Percentiles rank a stretch among this genome's conserved stretches.
These are phyloP conservation scores for Phenganax marumi DNA, from an alignment of 92 coral and sea anemone species.

Conservation along the genomic window DNA sequence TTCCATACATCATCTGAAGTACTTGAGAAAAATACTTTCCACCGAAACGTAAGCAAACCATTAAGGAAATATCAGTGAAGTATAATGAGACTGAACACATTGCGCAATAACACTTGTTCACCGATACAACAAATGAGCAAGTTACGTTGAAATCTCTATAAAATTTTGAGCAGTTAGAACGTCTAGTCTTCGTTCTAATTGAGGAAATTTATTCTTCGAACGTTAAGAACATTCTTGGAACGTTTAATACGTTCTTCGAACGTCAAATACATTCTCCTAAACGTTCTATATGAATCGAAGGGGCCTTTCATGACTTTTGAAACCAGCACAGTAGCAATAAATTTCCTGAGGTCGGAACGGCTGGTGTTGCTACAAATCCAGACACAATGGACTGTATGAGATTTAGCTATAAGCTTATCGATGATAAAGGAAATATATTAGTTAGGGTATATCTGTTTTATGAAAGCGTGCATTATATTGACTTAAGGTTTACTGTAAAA, in stretches of 20 bases:
- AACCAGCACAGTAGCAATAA: not conserved
- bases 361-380: not conserved
- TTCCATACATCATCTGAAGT: not conserved
- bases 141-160: not conserved
- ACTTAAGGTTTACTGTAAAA: slow-evolving; percentile 21
- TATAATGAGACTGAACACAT: not conserved
- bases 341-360: slow-evolving; percentile 7
- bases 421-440: not conserved
- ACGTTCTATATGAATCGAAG: not conserved
- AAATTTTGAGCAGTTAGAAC: slow-evolving; percentile 6
- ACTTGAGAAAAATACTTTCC: not conserved
- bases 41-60: not conserved
- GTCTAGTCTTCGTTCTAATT: not conserved
- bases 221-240: slow-evolving; percentile 6
- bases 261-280: slow-evolving; percentile 8
- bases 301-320: not conserved
- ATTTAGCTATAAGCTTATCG: slow-evolving; percentile 13
- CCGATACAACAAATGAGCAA: not conserved
- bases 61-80: not conserved
- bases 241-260: slow-evolving; percentile 13
- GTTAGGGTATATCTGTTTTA: not conserved
- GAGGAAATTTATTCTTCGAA: slow-evolving; percentile 17
- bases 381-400: slow-evolving; percentile 1
- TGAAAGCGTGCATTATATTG: not conserved
- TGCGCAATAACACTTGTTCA: not conserved